Conservation (phyloP, 2,113 vertebrate genomes). For the Phyllostomus discolor region DNA sequence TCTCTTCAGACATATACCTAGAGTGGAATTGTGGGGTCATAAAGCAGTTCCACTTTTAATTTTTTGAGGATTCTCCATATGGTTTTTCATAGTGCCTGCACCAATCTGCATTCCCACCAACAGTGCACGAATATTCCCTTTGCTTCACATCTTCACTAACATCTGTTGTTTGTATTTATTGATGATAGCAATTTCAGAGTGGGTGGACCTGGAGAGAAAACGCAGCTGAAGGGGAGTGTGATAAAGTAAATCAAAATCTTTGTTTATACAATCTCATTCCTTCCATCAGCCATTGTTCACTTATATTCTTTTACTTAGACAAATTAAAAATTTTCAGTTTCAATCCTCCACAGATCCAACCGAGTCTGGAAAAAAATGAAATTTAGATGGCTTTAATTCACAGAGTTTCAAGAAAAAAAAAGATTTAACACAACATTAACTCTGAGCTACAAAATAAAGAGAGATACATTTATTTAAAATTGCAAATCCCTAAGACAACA, state of each 20-base stretch:
- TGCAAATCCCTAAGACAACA: background rate
- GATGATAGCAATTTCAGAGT: background rate
- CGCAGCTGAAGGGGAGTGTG: background rate
- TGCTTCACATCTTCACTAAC: background rate
- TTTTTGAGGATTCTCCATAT: background rate
- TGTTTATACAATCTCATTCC: background rate
- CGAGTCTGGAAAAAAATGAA: background rate
- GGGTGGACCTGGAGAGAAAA: background rate
- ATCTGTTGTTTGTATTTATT: background rate
- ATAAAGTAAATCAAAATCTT: background rate
- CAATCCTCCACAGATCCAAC: background rate
- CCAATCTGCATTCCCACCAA: background rate
- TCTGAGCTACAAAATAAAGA: background rate
- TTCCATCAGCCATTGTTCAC: background rate
- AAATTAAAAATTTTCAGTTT: background rate
- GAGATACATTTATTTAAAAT: background rate
- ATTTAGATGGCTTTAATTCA: background rate
- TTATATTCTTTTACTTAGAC: background rate
- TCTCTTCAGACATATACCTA: background rate
- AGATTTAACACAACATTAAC: background rate
- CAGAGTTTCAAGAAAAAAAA: background rate
- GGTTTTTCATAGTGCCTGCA: background rate
- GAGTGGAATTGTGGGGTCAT: background rate
- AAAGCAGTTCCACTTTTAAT: background rate
- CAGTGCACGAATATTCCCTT: background rate